Conservation (phyloP, 2,113 vertebrate genomes). For the Osmerus eperlanus region DNA sequence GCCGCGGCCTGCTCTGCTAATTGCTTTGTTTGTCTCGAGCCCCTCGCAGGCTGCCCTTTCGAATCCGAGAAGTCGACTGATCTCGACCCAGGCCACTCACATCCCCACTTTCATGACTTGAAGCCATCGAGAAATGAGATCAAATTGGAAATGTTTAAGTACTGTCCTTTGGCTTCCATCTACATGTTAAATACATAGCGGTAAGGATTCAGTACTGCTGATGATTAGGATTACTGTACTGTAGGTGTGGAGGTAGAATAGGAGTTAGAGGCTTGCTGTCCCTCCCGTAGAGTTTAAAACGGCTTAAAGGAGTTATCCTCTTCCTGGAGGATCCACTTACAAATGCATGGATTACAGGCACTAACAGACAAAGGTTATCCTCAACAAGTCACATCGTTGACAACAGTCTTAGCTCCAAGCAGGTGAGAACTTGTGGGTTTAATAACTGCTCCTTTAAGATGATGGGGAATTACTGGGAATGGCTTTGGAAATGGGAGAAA, state of each 20-base stretch:
- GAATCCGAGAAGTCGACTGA: too few species aligned
- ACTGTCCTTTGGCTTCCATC: neutral
- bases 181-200: neutral
- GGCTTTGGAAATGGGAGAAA: constrained; percentile 10
- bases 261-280: constrained; percentile 51
- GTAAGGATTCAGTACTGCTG: constrained; percentile 11
- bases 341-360: constrained; percentile 63
- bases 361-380: constrained; percentile 53
- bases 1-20: constrained; percentile 4
- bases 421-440: constrained; percentile 48
- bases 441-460: constrained; percentile 39
- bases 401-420: constrained; percentile 33
- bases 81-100: too few species aligned
- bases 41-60: neutral
- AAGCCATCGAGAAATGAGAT: too few species aligned
- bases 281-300: constrained; percentile 61
- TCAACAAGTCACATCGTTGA: constrained; percentile 41
- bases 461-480: constrained; percentile 39
- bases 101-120: too few species aligned
- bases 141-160: neutral
- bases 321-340: constrained; percentile 64
- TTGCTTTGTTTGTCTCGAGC: constrained; percentile 34
- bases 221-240: neutral
- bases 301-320: constrained; percentile 60
- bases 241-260: constrained; percentile 41